These are phyloP conservation scores for Peromyscus eremicus DNA, from an alignment of 2,797 vertebrate species.

Conservation along the genomic window DNA sequence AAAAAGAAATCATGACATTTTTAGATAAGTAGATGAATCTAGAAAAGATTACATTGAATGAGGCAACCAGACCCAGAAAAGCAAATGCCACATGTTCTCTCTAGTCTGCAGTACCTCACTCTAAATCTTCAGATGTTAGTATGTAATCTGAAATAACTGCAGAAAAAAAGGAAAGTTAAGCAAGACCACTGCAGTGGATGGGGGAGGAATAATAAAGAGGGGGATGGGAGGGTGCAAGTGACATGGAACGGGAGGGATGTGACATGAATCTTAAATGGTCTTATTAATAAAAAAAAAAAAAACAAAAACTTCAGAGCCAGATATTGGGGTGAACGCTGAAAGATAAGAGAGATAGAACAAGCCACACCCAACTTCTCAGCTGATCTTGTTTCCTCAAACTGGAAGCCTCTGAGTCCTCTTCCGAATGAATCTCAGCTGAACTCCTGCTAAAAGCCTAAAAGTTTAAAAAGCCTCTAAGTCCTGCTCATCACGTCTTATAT, in stretches of 20 bases:
- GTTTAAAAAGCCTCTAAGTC: no score
- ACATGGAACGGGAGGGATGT: not conserved
- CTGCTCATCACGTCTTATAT: no score
- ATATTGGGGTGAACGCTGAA: no score
- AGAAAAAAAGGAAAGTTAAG: not conserved
- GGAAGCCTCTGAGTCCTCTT: no score
- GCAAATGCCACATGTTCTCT: not conserved
- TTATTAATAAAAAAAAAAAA: no score
- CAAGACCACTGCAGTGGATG: not conserved
- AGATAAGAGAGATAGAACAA: no score
- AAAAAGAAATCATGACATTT: not conserved
- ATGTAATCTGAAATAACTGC: not conserved
- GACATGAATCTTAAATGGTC: no score
- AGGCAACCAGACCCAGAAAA: not conserved
- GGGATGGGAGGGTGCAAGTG: not conserved
- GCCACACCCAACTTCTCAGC: no score
- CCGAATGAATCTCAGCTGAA: no score
- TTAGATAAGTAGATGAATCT: not conserved
- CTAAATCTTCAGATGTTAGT: not conserved
- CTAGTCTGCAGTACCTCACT: not conserved
- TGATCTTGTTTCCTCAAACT: no score
- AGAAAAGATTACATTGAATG: not conserved
- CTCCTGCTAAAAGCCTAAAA: no score
- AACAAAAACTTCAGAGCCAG: no score
- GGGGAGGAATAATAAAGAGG: not conserved